Base-by-base conservation (phyloP, 2,113 vertebrate species). In the Neotragus moschatus region DNA sequence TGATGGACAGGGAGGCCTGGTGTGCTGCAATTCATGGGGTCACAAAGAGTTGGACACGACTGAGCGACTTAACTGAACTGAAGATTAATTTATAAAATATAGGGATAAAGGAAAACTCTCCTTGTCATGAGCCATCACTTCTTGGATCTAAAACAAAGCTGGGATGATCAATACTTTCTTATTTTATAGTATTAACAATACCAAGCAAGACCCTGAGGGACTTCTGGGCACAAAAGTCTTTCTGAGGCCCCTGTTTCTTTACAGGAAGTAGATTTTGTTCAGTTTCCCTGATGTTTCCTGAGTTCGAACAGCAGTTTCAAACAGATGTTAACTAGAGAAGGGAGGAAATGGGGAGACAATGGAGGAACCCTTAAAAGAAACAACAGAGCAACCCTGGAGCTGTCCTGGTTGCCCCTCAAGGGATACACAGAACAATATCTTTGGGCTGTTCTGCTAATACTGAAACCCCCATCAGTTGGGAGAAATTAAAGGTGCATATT, bases 71-170 rank as follows among this genome's bases (percentile, higher is more conserved):
- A 56, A 56, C 55, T 55, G 55, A 56, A 56, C 55, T 56, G 23
- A 4, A 17, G 13, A 15, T 28, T 26, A 26, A 30, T 56, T 51
- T 63, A 30, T 6, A 19, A 3, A 21, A 36, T 0, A 1, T 0
- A 56, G 28, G 47, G 30, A 25, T 15, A 13, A 13, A 73, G 23
- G 55, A 49, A 36, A 23, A 28, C 10, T 0, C 16, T 55, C 30
- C 8, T 47, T 13, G 66, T 84, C 9, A 25, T 0, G 17, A 1
- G 3, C 70, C 26, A 23, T 16, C 33, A 30, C 45, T 36, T 47
- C n/a, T 58, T 39, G 56, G 73, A n/a, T n/a, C 14, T 23, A 45
- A 70, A 47, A 66, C 80, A 45, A 49, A 96, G 12, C 7, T 28
- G 23, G 21, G 11, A 39, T 16, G 30, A 39, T 6, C 6, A 16